Evolutionary conservation across 2,888 invertebrate species (phyloP).

Genomic region (Eutolmus rufibarbis): DNA sequence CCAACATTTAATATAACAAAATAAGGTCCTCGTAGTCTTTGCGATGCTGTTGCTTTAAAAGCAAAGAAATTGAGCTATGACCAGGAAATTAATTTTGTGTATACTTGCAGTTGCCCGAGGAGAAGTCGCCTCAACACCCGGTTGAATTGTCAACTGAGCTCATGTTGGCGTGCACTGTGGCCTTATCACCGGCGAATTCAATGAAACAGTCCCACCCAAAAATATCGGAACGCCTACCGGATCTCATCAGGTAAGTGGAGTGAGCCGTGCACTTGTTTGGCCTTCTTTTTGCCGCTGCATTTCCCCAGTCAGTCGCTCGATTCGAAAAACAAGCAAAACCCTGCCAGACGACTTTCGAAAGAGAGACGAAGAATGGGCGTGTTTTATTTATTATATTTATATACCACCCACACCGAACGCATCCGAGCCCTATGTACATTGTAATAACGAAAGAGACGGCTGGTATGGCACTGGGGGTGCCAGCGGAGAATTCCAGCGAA

Average conservation of each 20-base stretch:
- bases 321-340: neutral
- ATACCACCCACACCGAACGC: conserved; percentile 2
- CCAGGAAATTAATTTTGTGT: neutral
- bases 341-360: conserved; percentile 20
- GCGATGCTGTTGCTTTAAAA: neutral
- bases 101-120: conserved; percentile 61
- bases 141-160: conserved; percentile 63
- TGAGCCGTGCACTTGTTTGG: neutral
- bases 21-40: neutral
- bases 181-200: conserved; percentile 60
- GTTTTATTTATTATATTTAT: conserved; percentile 19
- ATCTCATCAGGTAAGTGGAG: conserved; percentile 62
- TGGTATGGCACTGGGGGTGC: neutral
- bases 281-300: conserved; percentile 13
- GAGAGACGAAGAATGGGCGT: conserved; percentile 26
- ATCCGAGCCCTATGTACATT: neutral
- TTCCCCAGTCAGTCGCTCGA: neutral
- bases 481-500: neutral
- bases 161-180: conserved; percentile 63
- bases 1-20: neutral
- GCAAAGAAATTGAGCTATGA: neutral
- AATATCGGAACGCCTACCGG: conserved; percentile 63
- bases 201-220: conserved; percentile 62
- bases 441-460: neutral
- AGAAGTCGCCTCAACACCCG: conserved; percentile 63